Base-by-base conservation (phyloP, 1,140 invertebrate genomes). In the Gryon sp. region DNA sequence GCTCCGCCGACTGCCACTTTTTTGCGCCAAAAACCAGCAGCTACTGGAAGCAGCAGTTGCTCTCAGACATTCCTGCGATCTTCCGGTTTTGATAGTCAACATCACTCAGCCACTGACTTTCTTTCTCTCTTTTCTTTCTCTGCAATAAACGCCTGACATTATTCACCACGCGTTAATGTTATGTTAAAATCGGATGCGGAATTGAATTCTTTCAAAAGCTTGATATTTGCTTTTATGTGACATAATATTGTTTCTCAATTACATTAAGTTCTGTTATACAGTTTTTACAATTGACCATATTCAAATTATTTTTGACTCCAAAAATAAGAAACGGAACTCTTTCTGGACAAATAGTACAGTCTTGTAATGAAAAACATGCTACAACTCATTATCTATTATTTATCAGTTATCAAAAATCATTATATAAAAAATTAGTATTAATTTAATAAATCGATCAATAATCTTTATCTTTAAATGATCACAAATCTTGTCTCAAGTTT, bases 391-490 rank as follows among this genome's bases (percentile, higher is more conserved):
- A 53, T 34, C 24, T n/a, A n/a, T n/a, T n/a, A n/a, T n/a, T n/a
- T n/a, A n/a, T n/a, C n/a, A n/a, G n/a, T n/a, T n/a, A n/a, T n/a
- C n/a, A n/a, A n/a, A n/a, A n/a, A 57, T 55, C 50, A 53, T 62
- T 40, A n/a, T 48, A 41, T 32, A 34, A 16, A 53, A 36, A 68
- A 68, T 62, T 69, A 72, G 57, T 46, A 28, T 63, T 55, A 34
- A 75, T 55, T 73, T 60, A 66, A 41, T 78, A 69, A 78, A 73
- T 74, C 76, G 63, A 75, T 79, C 78, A 69, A 76, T 79, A 69
- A 76, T 72, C 48, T 41, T 79, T 74, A 72, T 80, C 72, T 57
- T 40, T 9, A 8, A 52, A 68, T 52, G 59, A 79, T 79, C 78
- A 55, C 36, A 59, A 66, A 76, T 69, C 73, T 70, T 18, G 63